These are phyloP conservation scores for Chaetorhynchus papuensis DNA, from an alignment of 2,113 vertebrate genomes.

Conservation along the genomic window DNA sequence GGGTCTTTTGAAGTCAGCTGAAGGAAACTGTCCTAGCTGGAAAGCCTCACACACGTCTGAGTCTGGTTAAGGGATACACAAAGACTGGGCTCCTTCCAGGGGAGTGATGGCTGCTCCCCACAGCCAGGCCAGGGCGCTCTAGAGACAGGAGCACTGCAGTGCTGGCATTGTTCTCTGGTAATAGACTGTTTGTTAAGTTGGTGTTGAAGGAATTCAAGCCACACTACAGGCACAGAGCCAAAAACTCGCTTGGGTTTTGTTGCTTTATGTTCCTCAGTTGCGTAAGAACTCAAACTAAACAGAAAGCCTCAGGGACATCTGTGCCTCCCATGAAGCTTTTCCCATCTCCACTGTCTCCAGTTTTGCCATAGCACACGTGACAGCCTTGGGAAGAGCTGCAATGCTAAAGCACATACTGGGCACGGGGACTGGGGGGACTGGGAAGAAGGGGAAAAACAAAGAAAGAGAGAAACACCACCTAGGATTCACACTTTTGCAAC, in stretches of 20 bases:
- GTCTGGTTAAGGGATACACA: constrained; percentile 4
- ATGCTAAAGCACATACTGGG: neutral
- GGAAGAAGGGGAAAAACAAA: neutral
- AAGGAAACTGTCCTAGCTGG: constrained; percentile 1
- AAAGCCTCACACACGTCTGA: neutral
- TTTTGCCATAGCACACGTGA: neutral
- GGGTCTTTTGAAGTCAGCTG: neutral
- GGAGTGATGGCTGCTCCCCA: neutral
- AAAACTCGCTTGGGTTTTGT: constrained; percentile 10
- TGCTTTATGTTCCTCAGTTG: constrained; percentile 15
- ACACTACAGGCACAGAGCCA: constrained; percentile 25
- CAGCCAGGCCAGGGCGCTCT: constrained; percentile 6
- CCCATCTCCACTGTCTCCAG: neutral
- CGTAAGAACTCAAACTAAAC: neutral
- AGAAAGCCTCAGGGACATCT: neutral
- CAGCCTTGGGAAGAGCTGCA: neutral
- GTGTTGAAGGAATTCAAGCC: constrained; percentile 45
- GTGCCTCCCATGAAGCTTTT: neutral
- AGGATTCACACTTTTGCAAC: neutral
- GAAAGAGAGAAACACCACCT: neutral
- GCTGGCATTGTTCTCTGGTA: constrained; percentile 34
- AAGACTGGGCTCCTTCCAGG: constrained; percentile 51
- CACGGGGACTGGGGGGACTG: accelerated
- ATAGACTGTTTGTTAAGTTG: neutral
- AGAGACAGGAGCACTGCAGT: neutral